phyloP scores from a whole-genome alignment of 2,888 invertebrate genomes.

The Sycophila texana region DNA sequence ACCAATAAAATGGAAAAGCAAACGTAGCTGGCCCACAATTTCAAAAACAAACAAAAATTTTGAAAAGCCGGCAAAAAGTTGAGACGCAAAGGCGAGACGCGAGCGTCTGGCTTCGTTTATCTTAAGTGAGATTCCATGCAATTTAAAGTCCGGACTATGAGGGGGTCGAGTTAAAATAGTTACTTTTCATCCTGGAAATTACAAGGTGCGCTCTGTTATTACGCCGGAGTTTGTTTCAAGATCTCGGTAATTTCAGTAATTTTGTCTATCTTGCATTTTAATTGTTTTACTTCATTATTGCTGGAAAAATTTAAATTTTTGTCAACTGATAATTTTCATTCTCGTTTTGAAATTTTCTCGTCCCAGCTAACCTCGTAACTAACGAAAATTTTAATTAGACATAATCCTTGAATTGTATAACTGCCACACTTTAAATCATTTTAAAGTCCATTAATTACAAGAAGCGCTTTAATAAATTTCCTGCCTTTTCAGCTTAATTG shows the following conservation, averaged over 20 bases:
- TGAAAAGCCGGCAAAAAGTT: neutral
- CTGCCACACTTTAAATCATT: too few relatives aligned
- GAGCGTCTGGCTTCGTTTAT: conserved; percentile 10
- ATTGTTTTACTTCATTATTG: conserved; percentile 35
- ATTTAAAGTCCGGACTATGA: conserved; percentile 23
- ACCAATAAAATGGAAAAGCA: neutral
- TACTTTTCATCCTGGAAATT: conserved; percentile 52
- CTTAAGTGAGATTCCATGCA: conserved; percentile 29
- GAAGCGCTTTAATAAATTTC: too few relatives aligned
- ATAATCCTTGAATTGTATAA: too few relatives aligned
- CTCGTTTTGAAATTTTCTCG: neutral
- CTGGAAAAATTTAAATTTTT: neutral
- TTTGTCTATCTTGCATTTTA: conserved; percentile 23
- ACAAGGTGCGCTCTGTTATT: conserved; percentile 35
- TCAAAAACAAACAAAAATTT: neutral
- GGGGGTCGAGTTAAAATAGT: conserved; percentile 47
- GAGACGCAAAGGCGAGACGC: neutral
- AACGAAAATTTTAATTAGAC: too few relatives aligned
- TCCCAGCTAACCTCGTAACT: too few relatives aligned
- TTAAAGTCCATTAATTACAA: too few relatives aligned
- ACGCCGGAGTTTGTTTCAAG: conserved; percentile 35
- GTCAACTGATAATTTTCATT: neutral
- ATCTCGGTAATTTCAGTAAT: conserved; percentile 35
- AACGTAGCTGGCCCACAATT: neutral
- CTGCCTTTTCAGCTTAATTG: too few relatives aligned